These are phyloP conservation scores for Lemur catta DNA, from an alignment of 2,797 vertebrate species.

Conservation along the genomic window DNA sequence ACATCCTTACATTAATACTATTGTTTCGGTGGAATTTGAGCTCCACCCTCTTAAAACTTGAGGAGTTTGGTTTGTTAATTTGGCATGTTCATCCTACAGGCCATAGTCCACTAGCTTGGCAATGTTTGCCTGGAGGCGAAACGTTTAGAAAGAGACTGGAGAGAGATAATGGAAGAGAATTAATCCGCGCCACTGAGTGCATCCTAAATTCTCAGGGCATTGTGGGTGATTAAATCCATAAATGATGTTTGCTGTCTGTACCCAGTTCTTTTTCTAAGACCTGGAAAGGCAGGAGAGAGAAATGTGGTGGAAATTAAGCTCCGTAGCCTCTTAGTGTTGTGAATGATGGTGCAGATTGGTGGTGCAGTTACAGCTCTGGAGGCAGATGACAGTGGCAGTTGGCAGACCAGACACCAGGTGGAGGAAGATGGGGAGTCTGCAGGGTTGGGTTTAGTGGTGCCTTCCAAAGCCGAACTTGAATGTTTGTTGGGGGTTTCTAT, in stretches of 20 bases:
- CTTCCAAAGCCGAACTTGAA: slow-evolving; percentile 41
- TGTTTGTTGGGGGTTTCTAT: slow-evolving; percentile 18
- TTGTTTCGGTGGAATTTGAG: slow-evolving; percentile 78
- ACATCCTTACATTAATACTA: slow-evolving; percentile 47
- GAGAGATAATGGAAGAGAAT: slow-evolving; percentile 59
- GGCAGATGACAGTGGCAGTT: slow-evolving; percentile 48
- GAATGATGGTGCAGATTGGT: background rate
- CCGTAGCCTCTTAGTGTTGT: background rate
- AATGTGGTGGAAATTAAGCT: background rate
- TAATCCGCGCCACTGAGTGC: slow-evolving; percentile 17
- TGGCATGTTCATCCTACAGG: background rate
- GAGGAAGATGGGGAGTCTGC: slow-evolving; percentile 27
- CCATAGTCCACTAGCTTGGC: background rate
- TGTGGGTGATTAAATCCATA: slow-evolving; percentile 14
- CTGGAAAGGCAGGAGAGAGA: background rate
- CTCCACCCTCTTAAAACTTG: slow-evolving; percentile 59
- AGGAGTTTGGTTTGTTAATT: slow-evolving; percentile 41
- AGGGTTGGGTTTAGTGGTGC: background rate
- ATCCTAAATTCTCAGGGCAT: slow-evolving; percentile 43
- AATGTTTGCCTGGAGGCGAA: slow-evolving; percentile 61
- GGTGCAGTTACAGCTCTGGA: slow-evolving; percentile 43
- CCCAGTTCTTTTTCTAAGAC: background rate
- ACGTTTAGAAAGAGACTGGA: slow-evolving; percentile 52
- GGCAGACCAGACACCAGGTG: slow-evolving; percentile 58
- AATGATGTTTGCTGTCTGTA: background rate